A percentile compares a stretch with the other conserved stretches of the same genome.
phyloP scores from a whole-genome alignment of 1,140 invertebrate genomes.

The Halotydeus destructor region DNA sequence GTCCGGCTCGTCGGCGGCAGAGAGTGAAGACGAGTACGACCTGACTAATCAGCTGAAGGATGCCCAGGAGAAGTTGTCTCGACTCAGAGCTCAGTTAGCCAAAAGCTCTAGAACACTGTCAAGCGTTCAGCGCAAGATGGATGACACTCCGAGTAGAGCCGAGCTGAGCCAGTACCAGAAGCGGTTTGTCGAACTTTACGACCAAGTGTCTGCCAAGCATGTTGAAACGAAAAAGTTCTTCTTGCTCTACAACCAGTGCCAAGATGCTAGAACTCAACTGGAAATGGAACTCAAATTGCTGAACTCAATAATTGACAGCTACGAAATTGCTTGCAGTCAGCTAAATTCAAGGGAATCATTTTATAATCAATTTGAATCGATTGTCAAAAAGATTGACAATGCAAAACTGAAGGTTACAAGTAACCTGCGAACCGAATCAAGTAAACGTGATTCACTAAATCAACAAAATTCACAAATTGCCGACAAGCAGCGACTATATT shows the following conservation, averaged over 20 bases:
- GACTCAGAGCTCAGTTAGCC: conserved; percentile 15
- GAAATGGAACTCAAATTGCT: conserved; percentile 69
- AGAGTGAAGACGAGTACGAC: conserved; percentile 18
- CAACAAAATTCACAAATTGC: conserved; percentile 42
- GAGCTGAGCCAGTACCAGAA: conserved; percentile 87
- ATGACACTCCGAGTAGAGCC: conserved; percentile 71
- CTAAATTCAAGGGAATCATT: conserved; percentile 48
- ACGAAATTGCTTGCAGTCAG: conserved; percentile 16
- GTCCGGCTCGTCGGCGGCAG: too few relatives aligned
- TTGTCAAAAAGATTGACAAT: conserved; percentile 58
- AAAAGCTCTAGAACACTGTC: conserved; percentile 29
- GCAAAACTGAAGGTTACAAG: conserved; percentile 47
- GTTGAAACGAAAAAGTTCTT: conserved; percentile 94
- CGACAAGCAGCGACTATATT: conserved; percentile 61
- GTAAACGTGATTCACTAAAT: conserved; percentile 43
- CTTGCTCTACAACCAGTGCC: conserved; percentile 82
- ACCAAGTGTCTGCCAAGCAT: conserved; percentile 83
- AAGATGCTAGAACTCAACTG: conserved; percentile 75
- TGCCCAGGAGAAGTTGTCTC: conserved; percentile 1
- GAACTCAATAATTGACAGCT: conserved; percentile 84
- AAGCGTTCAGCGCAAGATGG: conserved; percentile 49
- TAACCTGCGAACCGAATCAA: conserved; percentile 42
- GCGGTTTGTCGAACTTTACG: conserved; percentile 84
- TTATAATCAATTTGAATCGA: conserved; percentile 61
- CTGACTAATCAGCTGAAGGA: conserved; percentile 18